phyloP scores from a whole-genome alignment of 2,797 vertebrate genomes.

The Coregonus suidteri region DNA sequence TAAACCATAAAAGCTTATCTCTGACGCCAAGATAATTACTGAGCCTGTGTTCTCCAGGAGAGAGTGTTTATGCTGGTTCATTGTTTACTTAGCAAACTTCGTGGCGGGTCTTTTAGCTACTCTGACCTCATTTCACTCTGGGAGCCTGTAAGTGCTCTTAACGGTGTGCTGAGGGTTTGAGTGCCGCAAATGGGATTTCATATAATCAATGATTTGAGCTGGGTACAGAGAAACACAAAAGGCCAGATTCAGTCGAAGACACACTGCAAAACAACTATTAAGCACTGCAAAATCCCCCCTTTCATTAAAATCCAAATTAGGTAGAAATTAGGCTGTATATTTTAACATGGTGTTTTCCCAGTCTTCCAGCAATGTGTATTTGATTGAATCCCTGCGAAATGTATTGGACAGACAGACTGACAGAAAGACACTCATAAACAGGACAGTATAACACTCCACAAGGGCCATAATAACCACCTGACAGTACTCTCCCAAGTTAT shows the following conservation, averaged over 20 bases:
- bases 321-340: background rate
- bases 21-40: conserved; percentile 6
- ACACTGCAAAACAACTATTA: background rate
- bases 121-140: background rate
- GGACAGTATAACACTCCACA: background rate
- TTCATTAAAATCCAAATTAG: background rate
- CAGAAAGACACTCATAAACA: background rate
- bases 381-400: background rate
- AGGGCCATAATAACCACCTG: background rate
- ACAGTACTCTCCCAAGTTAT: background rate
- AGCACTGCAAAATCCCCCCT: background rate
- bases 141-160: background rate
- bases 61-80: conserved; percentile 23
- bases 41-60: background rate
- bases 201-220: conserved; percentile 1
- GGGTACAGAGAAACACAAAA: background rate
- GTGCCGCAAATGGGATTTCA: background rate
- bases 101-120: background rate
- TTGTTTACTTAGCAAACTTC: conserved; percentile 11
- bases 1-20: conserved; percentile 22
- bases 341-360: background rate
- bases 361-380: background rate
- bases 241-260: background rate
- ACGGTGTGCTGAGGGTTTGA: background rate
- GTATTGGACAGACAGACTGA: background rate